Evolutionary conservation across 2,113 vertebrate species (phyloP).

Genomic region (Nothocercus nigrocapillus): DNA sequence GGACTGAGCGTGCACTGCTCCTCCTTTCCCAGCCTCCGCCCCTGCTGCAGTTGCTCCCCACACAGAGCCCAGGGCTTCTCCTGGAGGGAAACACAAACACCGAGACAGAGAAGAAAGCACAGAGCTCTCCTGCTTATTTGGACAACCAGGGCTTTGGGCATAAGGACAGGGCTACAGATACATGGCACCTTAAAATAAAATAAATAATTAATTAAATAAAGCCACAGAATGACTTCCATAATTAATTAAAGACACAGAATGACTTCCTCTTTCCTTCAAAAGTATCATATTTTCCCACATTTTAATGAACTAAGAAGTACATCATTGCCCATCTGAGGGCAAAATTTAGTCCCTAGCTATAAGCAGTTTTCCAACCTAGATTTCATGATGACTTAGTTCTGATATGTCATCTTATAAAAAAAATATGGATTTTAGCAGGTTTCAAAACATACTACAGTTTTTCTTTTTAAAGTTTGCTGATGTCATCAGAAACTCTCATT

Average conservation of each 20-base stretch:
- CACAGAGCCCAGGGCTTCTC: not conserved
- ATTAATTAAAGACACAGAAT: not conserved
- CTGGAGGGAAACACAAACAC: not conserved
- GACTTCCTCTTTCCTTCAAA: not conserved
- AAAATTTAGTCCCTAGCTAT: not conserved
- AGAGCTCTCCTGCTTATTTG: not conserved
- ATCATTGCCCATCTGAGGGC: not conserved
- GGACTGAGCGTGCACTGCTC: too few relatives aligned
- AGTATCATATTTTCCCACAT: not conserved
- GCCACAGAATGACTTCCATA: not conserved
- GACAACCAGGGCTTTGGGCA: not conserved
- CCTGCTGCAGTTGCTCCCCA: not conserved
- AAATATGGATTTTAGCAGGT: not conserved
- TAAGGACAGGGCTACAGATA: not conserved
- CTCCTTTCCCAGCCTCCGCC: not conserved
- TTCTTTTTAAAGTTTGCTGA: conserved; percentile 9
- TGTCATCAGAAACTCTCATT: conserved; percentile 15
- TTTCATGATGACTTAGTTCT: not conserved
- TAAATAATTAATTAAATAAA: not conserved
- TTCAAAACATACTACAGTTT: conserved; percentile 3
- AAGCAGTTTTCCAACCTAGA: not conserved
- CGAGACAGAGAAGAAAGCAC: not conserved
- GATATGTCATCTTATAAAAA: not conserved
- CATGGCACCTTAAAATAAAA: not conserved
- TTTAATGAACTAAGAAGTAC: not conserved